Evolutionary conservation across 2,888 invertebrate species (phyloP).

Genomic region (Cepaea hortensis): DNA sequence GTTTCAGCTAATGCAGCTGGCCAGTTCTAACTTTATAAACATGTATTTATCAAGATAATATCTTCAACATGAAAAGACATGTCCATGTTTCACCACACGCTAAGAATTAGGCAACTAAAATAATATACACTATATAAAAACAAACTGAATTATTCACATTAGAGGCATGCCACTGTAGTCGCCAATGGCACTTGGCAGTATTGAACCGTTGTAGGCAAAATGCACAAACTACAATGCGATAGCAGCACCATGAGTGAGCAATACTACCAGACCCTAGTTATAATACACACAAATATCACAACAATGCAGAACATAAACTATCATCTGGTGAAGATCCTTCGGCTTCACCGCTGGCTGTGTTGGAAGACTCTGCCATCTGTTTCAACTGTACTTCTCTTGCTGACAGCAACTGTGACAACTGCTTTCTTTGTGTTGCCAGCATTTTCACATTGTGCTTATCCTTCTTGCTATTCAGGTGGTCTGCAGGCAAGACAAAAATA

Average conservation of each 20-base stretch:
- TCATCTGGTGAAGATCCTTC: background rate
- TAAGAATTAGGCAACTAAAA: no score
- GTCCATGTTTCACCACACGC: no score
- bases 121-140: no score
- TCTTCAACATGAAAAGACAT: no score
- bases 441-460: conserved; percentile 36
- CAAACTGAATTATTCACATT: no score
- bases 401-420: background rate
- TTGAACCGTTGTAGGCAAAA: no score
- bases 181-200: no score
- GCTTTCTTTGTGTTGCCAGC: conserved; percentile 11
- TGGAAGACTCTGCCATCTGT: background rate
- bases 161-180: no score
- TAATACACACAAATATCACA: background rate
- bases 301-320: background rate
- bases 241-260: background rate
- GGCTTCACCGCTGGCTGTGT: background rate
- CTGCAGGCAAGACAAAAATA: conserved; percentile 34
- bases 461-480: conserved; percentile 51
- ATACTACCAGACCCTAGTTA: background rate
- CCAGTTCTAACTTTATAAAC: no score
- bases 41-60: no score
- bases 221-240: no score
- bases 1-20: no score
- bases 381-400: conserved; percentile 16